Base-by-base conservation (phyloP, 2,797 vertebrate species). In the Cossypha polioptera region DNA sequence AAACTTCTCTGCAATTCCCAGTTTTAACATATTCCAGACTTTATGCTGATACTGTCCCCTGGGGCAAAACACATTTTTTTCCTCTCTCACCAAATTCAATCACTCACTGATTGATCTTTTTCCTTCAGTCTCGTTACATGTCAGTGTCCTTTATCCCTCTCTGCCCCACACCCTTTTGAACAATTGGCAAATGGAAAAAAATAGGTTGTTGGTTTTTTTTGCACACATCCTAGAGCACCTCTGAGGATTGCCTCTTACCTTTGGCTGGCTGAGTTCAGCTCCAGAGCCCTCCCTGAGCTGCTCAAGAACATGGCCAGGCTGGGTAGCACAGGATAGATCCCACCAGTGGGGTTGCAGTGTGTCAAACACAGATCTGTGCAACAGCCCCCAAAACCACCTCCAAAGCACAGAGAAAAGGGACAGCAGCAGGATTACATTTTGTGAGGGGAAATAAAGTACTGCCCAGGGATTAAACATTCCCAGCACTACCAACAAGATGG, bases 271-370 rank as follows among this genome's bases (percentile, higher is more conserved):
- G 14, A 2, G 11, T 48, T 79, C 53, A 62, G 36, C 45, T 68
- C 19, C 42, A 61, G 72, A 86, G 25, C 45, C 36, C 55, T 25
- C 42, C 33, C 55, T 25, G n/a, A 9, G 40, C 43, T 67, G 25
- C 1, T 0, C 0, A 0, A 20, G 22, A 15, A 26, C 43, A 25
- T 0, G 0, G 15, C 40, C 48, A 33, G 10, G 20, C 40, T 13
- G 12, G 28, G 15, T 0, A 38, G 22, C 33, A 35, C 16, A 65
- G 20, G 26, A 42, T 26, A 65, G 35, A 48, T 59, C 42, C 51
- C 40, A 8, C 13, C 14, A 4, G 16, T 0, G 2, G 48, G 40
- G 7, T 0, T 13, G 6, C 17, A 51, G 11, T 16, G 71, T 0
- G 0, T 13, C 9, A 31, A 15, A 48, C 13, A 5, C 4, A 9